phyloP scores from a whole-genome alignment of 2,113 vertebrate species.

The Ctenodactylus gundi region DNA sequence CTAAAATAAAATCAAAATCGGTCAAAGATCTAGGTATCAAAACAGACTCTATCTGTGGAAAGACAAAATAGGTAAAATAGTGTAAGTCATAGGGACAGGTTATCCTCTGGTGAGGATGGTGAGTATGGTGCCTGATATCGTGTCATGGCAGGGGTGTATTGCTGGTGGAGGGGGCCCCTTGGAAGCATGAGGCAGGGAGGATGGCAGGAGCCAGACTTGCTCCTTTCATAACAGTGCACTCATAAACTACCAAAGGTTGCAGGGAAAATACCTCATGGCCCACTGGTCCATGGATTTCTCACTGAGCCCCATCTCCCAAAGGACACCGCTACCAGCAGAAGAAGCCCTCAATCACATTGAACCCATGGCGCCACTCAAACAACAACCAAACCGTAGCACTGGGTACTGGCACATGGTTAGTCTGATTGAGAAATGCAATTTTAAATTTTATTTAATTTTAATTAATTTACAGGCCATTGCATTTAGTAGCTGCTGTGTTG shows the following conservation, averaged over 20 bases:
- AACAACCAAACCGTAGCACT: not conserved
- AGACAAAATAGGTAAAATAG: not conserved
- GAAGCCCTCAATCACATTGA: not conserved
- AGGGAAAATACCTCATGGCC: not conserved
- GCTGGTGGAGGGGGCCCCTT: not conserved
- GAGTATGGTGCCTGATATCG: not conserved
- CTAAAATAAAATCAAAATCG: too few relatives aligned
- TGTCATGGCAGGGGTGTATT: not conserved
- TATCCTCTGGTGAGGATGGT: too few relatives aligned
- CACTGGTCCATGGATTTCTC: not conserved
- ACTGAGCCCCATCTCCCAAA: not conserved
- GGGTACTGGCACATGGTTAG: not conserved
- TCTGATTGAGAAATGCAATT: not conserved
- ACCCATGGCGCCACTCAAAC: not conserved
- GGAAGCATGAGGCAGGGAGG: not conserved
- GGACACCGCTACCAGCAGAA: not conserved
- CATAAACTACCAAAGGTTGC: not conserved
- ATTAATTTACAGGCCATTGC: not conserved
- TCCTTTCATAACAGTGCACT: not conserved
- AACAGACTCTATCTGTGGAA: too few relatives aligned
- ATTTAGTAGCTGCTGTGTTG: not conserved
- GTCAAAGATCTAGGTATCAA: too few relatives aligned
- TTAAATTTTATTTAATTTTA: slow-evolving; percentile 25
- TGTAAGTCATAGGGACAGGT: too few relatives aligned
- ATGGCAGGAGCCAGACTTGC: not conserved